phyloP scores from a whole-genome alignment of 2,888 invertebrate species.

The Agriopis marginaria region DNA sequence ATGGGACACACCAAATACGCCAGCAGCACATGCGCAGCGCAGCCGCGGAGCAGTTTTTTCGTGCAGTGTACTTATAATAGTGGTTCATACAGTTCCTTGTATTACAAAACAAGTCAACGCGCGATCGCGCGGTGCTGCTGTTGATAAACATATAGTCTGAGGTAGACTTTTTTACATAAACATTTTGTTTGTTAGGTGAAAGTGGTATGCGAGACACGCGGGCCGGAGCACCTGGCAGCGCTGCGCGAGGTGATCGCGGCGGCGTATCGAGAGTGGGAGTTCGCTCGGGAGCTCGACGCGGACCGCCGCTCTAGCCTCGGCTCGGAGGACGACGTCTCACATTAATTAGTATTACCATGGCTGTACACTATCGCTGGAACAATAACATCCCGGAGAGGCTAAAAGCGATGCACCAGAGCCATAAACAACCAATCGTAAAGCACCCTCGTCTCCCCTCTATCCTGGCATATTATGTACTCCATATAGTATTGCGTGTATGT shows the following conservation, averaged over 20 bases:
- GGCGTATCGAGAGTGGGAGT: conserved; percentile 88
- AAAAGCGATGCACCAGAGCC: not conserved
- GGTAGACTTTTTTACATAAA: not conserved
- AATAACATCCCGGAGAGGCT: not conserved
- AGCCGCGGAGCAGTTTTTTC: no score
- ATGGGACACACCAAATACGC: no score
- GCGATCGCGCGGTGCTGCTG: not conserved
- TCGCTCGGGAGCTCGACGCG: conserved; percentile 63
- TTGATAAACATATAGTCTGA: not conserved
- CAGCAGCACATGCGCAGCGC: no score
- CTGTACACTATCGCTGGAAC: not conserved
- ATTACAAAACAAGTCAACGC: not conserved
- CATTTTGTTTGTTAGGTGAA: conserved; percentile 88
- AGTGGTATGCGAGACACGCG: conserved; percentile 95
- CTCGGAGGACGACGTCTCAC: conserved; percentile 66
- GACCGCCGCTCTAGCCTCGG: conserved; percentile 55
- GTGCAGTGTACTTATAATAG: no score
- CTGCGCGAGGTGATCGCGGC: conserved; percentile 66
- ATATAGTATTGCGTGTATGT: no score
- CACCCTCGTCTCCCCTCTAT: no score
- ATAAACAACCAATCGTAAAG: no score
- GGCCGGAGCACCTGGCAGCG: conserved; percentile 89
- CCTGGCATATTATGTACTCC: no score
- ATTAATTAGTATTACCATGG: conserved; percentile 45
- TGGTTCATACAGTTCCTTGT: no score